These are phyloP conservation scores for Syrmaticus mikado DNA, from an alignment of 2,113 vertebrate species.

Conservation along the genomic window DNA sequence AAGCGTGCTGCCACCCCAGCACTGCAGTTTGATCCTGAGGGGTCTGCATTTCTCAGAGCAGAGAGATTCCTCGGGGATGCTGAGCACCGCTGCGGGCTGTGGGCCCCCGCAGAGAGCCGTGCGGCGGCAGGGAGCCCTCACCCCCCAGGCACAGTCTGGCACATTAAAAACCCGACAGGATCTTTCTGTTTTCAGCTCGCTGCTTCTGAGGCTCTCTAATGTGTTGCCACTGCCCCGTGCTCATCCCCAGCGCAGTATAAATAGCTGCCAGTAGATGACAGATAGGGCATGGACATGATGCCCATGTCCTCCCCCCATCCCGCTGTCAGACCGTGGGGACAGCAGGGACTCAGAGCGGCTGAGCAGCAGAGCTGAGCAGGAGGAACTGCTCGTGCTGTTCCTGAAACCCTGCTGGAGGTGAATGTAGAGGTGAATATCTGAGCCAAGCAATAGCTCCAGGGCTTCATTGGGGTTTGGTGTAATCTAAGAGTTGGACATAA, in stretches of 20 bases:
- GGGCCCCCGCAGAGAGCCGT: not conserved
- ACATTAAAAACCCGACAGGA: conserved; percentile 19
- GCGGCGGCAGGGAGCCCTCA: conserved; percentile 36
- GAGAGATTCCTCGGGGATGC: not conserved
- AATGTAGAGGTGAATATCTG: not conserved
- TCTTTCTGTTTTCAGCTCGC: conserved; percentile 41
- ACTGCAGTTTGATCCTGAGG: not conserved
- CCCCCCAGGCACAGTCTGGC: conserved; percentile 62
- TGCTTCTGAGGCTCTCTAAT: conserved; percentile 36
- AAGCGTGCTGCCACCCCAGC: conserved; percentile 22
- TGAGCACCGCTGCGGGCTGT: not conserved
- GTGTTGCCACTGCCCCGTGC: not conserved
- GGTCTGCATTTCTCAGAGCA: not conserved
- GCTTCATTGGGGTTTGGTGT: conserved; percentile 17
- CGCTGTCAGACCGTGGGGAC: not conserved
- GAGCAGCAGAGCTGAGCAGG: not conserved
- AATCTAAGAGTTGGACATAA: not conserved
- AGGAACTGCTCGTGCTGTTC: not conserved
- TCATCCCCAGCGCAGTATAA: conserved; percentile 50
- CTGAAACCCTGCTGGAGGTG: not conserved
- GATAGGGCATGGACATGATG: conserved; percentile 67
- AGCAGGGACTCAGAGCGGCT: not conserved
- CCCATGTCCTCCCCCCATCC: conserved; percentile 37
- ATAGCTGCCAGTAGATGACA: conserved; percentile 68
- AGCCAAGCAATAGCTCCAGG: not conserved